Evolutionary conservation across 2,113 vertebrate genomes (phyloP).

Genomic region (Meriones unguiculatus): DNA sequence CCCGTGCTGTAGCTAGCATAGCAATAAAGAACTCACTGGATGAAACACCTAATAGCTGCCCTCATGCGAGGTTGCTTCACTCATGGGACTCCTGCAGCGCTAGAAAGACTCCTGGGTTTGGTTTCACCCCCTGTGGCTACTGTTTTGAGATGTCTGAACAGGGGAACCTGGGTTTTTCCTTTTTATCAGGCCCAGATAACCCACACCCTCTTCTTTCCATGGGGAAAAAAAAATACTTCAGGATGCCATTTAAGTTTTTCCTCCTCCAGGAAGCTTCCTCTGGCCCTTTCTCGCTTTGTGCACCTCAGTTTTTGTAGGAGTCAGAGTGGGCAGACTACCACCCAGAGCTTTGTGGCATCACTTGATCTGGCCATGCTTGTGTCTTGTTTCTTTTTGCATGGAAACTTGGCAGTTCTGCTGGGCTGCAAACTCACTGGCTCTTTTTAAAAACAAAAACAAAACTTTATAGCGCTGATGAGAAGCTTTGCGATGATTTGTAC

Average conservation of each 20-base stretch:
- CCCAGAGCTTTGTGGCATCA: background rate
- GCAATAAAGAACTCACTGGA: background rate
- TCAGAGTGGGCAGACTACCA: background rate
- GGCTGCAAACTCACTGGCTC: background rate
- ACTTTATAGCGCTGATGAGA: background rate
- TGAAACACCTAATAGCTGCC: background rate
- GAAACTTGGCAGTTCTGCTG: background rate
- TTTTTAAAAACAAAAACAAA: background rate
- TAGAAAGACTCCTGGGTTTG: background rate
- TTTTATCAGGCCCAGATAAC: background rate
- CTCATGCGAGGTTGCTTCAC: background rate
- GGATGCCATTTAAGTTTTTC: background rate
- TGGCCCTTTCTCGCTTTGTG: background rate
- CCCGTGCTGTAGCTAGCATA: too few species aligned
- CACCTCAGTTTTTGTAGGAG: background rate
- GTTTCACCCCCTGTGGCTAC: background rate
- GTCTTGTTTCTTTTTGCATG: background rate
- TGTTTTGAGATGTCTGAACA: background rate
- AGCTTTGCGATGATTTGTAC: background rate
- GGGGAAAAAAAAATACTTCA: background rate
- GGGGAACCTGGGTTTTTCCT: background rate
- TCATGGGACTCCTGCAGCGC: too few species aligned
- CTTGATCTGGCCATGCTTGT: too few species aligned
- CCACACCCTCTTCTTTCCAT: background rate
- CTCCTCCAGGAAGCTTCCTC: background rate